phyloP scores from a whole-genome alignment of 2,113 vertebrate species.

The Hippocampus guttulatus region DNA sequence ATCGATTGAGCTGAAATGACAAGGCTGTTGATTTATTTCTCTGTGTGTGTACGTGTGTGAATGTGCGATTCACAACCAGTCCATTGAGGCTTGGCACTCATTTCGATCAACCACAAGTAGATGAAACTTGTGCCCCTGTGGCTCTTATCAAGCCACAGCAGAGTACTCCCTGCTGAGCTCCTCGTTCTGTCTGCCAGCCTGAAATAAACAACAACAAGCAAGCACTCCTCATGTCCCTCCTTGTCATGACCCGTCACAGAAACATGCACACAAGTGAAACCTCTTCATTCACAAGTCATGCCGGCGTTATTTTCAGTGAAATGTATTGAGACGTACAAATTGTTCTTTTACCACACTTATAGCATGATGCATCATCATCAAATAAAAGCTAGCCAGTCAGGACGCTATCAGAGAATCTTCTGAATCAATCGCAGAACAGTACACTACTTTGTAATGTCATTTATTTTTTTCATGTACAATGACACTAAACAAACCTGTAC shows the following conservation, averaged over 20 bases:
- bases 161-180: constrained; percentile 67
- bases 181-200: constrained; percentile 57
- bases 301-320: neutral
- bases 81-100: constrained; percentile 29
- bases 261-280: neutral
- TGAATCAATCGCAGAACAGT: too few species aligned
- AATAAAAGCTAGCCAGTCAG: too few species aligned
- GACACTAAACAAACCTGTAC: too few species aligned
- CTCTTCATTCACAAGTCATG: neutral
- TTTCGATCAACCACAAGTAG: constrained; percentile 48
- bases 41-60: constrained; percentile 4
- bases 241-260: constrained; percentile 1
- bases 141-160: constrained; percentile 76
- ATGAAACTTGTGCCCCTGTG: constrained; percentile 58
- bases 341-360: neutral
- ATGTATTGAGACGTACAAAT: neutral
- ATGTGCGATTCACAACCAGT: constrained; percentile 23
- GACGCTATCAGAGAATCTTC: too few species aligned
- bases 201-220: constrained; percentile 48
- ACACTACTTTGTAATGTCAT: too few species aligned
- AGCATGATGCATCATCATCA: too few species aligned
- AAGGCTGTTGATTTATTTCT: neutral
- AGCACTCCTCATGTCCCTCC: constrained; percentile 36
- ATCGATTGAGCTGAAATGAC: neutral
- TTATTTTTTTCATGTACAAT: too few species aligned